phyloP scores from a whole-genome alignment of 1,140 invertebrate genomes.

The Drosophila orena region DNA sequence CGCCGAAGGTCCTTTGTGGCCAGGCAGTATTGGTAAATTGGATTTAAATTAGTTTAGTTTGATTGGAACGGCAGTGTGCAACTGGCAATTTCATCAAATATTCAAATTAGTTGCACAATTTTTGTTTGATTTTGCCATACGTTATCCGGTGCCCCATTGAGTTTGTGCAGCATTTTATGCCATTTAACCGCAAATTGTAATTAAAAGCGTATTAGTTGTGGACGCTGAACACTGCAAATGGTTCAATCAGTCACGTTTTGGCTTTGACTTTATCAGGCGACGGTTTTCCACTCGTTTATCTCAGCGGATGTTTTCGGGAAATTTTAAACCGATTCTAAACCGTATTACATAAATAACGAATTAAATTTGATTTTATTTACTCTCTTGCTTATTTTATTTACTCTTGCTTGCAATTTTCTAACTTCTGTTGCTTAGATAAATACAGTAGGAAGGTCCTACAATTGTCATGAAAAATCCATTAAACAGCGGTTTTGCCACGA shows the following conservation, averaged over 20 bases:
- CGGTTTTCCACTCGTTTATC: not conserved
- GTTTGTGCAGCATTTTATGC: constrained; percentile 34
- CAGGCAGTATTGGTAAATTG: constrained; percentile 40
- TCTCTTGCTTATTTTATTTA: too few species aligned
- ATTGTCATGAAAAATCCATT: not conserved
- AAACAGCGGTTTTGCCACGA: not conserved
- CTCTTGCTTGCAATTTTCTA: not conserved
- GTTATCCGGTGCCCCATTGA: constrained; percentile 12
- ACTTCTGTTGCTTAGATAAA: not conserved
- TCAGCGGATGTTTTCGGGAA: not conserved
- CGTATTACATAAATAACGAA: not conserved
- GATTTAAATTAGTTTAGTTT: constrained; percentile 71
- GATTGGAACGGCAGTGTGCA: constrained; percentile 38
- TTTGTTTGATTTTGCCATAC: constrained; percentile 27
- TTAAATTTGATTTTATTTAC: not conserved
- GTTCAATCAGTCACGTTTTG: constrained; percentile 38
- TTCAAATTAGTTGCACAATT: constrained; percentile 51
- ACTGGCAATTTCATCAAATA: constrained; percentile 47
- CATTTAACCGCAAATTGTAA: constrained; percentile 62
- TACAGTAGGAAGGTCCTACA: too few species aligned
- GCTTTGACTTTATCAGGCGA: constrained; percentile 7
- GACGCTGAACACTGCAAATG: constrained; percentile 12
- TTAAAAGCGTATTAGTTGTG: constrained; percentile 63
- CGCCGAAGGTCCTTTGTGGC: constrained; percentile 20
- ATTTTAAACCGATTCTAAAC: constrained; percentile 3